These are phyloP conservation scores for Brenthis ino DNA, from an alignment of 2,888 invertebrate genomes.

Conservation along the genomic window DNA sequence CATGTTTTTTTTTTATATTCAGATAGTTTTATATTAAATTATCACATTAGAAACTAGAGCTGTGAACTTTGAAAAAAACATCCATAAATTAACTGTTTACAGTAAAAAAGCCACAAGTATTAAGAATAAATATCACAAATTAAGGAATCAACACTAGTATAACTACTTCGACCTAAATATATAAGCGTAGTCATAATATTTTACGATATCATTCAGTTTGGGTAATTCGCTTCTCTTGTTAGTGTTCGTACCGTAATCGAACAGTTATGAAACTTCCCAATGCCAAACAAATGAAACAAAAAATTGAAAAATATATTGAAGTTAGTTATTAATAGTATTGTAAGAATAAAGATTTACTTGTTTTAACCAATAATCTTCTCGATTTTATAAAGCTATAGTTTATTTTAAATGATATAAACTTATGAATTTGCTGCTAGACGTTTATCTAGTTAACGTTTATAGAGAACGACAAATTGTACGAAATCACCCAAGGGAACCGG, in stretches of 20 bases:
- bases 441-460: background rate
- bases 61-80: too few species aligned
- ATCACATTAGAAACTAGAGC: background rate
- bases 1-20: background rate
- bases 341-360: too few species aligned
- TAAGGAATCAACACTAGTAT: constrained; percentile 3
- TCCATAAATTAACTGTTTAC: background rate
- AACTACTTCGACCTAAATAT: constrained; percentile 8
- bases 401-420: background rate
- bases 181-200: constrained; percentile 11
- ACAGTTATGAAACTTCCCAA: too few species aligned
- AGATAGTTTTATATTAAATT: background rate
- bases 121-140: background rate
- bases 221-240: constrained; percentile 9
- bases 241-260: constrained; percentile 6
- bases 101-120: background rate
- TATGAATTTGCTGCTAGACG: too few species aligned
- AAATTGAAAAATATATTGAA: too few species aligned
- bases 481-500: constrained; percentile 7
- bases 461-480: constrained; percentile 16
- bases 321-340: too few species aligned
- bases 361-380: too few species aligned
- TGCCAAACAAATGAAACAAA: background rate
- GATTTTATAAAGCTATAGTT: background rate
- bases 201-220: constrained; percentile 9